Evolutionary conservation across 2,797 vertebrate genomes (phyloP).

Genomic region (Peromyscus eremicus): DNA sequence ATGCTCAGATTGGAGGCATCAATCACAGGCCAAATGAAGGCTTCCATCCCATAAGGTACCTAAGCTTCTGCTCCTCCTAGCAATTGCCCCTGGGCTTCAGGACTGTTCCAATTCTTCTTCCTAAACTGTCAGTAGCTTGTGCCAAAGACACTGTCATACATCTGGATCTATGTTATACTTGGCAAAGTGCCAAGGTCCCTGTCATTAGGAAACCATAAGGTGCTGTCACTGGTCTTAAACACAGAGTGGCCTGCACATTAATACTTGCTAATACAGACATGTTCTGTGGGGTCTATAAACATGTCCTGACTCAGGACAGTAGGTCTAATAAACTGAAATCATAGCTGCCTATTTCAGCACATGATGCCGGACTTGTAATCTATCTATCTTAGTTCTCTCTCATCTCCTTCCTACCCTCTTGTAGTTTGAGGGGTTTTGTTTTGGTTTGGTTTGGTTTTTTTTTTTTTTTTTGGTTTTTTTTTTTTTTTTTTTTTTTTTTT

Average conservation of each 20-base stretch:
- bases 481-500: no score
- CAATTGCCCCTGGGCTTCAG: rapidly evolving
- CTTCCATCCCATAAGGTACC: conserved; percentile 80
- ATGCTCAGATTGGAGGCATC: conserved; percentile 86
- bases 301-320: neutral
- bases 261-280: neutral
- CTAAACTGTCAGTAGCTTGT: neutral
- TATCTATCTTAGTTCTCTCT: no score
- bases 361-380: no score
- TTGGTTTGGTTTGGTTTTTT: neutral
- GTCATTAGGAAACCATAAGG: rapidly evolving
- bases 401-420: neutral
- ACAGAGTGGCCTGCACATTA: neutral
- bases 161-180: rapidly evolving
- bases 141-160: rapidly evolving
- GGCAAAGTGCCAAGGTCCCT: neutral
- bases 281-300: neutral
- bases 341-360: neutral
- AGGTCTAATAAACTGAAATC: no score
- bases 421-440: neutral
- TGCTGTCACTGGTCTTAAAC: neutral
- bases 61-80: rapidly evolving
- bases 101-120: neutral
- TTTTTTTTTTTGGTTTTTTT: no score
- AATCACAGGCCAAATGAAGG: conserved; percentile 76